Evolutionary conservation across 2,113 vertebrate species (phyloP).

Genomic region (Danio rerio): GRCz12tu NC_133178.1:25032501-25033000

Average conservation of each 20-base stretch:
- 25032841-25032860: background rate
- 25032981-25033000: no score
- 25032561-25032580: background rate
- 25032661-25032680: constrained; percentile 97
- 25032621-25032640: constrained; percentile 97
- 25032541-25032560: background rate
- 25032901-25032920: no score
- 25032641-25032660: constrained; percentile 96
- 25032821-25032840: no score
- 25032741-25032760: background rate
- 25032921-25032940: no score
- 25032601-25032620: constrained; percentile 86
- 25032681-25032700: constrained; percentile 91
- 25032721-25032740: constrained; percentile 64
- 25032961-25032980: no score
- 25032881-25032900: no score
- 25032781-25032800: background rate
- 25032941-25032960: no score
- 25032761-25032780: background rate
- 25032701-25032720: constrained; percentile 95
- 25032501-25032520: background rate
- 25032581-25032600: background rate
- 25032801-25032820: no score
- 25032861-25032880: background rate
- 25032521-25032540: background rate